phyloP scores from a whole-genome alignment of 2,113 vertebrate genomes.

The Pogonocichla stellata region DNA sequence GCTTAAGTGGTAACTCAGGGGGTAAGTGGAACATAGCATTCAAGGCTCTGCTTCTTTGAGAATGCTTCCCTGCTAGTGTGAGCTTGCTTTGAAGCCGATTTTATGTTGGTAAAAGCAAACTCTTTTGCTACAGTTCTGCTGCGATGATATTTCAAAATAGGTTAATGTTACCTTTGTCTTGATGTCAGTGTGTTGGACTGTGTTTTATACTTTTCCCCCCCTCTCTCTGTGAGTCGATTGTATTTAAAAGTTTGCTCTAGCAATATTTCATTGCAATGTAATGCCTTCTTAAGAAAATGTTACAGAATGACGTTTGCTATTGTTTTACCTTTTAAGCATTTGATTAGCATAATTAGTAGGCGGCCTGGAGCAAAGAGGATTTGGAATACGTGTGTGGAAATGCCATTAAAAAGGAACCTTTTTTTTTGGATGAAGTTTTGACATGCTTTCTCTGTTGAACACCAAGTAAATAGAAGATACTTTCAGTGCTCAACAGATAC shows the following conservation, averaged over 20 bases:
- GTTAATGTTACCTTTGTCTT: background rate
- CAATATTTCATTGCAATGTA: background rate
- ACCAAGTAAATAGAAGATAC: background rate
- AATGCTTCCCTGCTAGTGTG: background rate
- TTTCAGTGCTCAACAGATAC: background rate
- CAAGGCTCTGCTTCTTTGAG: background rate
- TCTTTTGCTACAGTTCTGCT: background rate
- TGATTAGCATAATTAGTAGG: background rate
- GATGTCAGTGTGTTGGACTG: background rate
- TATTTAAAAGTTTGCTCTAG: background rate
- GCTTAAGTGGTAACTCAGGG: background rate
- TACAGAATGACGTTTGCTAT: background rate
- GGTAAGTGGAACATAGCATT: background rate
- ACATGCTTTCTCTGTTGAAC: background rate
- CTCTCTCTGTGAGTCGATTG: accelerated
- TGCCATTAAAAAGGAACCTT: background rate
- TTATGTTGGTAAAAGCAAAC: background rate
- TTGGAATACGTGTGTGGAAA: background rate
- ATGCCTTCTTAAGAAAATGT: background rate
- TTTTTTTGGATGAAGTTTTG: background rate
- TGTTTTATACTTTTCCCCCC: background rate
- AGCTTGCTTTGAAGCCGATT: background rate
- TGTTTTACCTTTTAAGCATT: background rate
- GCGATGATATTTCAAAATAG: background rate
- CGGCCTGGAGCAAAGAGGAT: background rate